phyloP scores from a whole-genome alignment of 2,113 vertebrate genomes.

The Vicugna pacos region DNA sequence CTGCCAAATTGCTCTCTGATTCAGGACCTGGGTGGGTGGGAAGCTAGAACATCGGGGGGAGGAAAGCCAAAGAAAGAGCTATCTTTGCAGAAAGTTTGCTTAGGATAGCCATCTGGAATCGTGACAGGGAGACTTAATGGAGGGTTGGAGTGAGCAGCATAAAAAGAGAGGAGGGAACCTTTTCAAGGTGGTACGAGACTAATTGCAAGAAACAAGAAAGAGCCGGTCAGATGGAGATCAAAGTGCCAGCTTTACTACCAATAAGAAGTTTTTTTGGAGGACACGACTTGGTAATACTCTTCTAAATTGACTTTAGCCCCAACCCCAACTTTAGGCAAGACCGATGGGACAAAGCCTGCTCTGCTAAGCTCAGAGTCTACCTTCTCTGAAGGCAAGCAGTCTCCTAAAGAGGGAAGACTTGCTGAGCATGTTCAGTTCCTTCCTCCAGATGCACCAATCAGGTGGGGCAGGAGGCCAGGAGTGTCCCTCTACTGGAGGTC shows the following conservation, averaged over 20 bases:
- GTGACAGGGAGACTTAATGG: conserved; percentile 23
- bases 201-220: background rate
- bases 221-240: conserved; percentile 28
- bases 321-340: background rate
- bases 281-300: conserved; percentile 10
- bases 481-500: background rate
- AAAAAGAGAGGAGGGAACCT: background rate
- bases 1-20: conserved; percentile 66
- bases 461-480: background rate
- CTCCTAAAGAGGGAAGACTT: background rate
- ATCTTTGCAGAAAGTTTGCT: conserved; percentile 39
- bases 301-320: background rate
- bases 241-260: background rate
- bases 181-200: conserved; percentile 1
- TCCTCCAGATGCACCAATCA: background rate
- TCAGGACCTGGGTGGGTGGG: conserved; percentile 41
- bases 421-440: background rate
- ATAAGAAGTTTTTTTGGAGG: background rate
- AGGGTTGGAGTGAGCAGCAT: background rate
- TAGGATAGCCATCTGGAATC: conserved; percentile 11
- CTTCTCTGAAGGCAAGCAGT: background rate
- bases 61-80: conserved; percentile 30
- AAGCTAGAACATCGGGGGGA: background rate
- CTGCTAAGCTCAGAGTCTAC: background rate
- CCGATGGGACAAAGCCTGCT: background rate